Conservation (phyloP, 1,140 invertebrate genomes). For the Lepidurus arcticus region DNA sequence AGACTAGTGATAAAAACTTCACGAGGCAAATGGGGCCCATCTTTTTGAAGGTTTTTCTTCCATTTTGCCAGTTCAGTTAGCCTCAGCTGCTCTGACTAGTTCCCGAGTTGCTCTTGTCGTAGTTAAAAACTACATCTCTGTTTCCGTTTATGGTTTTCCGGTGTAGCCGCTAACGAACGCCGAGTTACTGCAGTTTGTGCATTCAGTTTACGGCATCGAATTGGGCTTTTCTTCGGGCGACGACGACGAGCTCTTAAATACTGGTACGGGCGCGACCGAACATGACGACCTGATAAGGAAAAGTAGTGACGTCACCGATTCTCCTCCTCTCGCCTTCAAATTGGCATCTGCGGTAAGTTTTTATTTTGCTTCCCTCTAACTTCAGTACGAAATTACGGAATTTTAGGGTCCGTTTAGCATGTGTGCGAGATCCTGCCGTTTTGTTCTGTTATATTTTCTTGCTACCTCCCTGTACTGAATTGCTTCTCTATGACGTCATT, state of each 20-base stretch:
- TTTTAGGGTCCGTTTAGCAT: not conserved
- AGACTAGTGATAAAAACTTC: not conserved
- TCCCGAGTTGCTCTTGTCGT: not conserved
- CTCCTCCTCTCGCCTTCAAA: conserved; percentile 24
- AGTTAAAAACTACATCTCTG: not conserved
- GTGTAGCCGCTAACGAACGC: conserved; percentile 67
- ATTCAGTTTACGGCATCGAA: conserved; percentile 85
- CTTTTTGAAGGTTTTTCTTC: not conserved
- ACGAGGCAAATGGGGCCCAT: not conserved
- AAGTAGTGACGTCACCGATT: conserved; percentile 15
- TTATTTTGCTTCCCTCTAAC: conserved; percentile 23
- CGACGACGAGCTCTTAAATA: conserved; percentile 63
- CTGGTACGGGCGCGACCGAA: not conserved
- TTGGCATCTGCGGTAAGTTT: conserved; percentile 32
- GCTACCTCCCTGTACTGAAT: not conserved
- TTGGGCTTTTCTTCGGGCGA: conserved; percentile 87
- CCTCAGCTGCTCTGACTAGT: no score
- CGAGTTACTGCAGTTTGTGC: conserved; percentile 87
- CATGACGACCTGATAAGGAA: not conserved
- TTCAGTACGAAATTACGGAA: not conserved
- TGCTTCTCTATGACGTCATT: conserved; percentile 31
- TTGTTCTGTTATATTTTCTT: not conserved
- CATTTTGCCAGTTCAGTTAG: not conserved
- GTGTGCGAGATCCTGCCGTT: not conserved
- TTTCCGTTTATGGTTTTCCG: not conserved